Evolutionary conservation across 1,140 invertebrate genomes (phyloP).

Genomic region (Centruroides vittatus): DNA sequence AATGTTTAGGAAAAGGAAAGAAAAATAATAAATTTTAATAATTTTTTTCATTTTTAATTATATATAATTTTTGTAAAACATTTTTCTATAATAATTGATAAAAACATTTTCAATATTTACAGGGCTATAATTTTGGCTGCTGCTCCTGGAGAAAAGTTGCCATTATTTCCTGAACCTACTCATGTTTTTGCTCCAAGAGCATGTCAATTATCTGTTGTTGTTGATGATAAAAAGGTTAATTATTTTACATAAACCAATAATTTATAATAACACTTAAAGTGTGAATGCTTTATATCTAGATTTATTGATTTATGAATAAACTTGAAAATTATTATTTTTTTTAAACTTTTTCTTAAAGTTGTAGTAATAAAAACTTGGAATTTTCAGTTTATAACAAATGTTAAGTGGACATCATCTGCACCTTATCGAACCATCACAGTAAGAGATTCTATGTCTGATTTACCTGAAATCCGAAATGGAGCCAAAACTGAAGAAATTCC

Average conservation of each 20-base stretch:
- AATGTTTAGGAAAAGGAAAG: too few relatives aligned
- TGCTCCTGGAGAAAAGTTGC: slow-evolving; percentile 62
- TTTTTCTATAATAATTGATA: too few relatives aligned
- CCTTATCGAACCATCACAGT: slow-evolving; percentile 60
- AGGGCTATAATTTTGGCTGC: slow-evolving; percentile 68
- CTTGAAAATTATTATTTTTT: not conserved
- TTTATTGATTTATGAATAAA: too few relatives aligned
- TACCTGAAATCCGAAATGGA: slow-evolving; percentile 61
- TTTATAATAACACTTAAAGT: too few relatives aligned
- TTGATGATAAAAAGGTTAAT: slow-evolving; percentile 45
- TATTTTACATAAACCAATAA: not conserved
- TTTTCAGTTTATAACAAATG: slow-evolving; percentile 28
- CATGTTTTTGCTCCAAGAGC: slow-evolving; percentile 61
- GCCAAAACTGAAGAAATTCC: slow-evolving; percentile 50
- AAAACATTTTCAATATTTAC: too few relatives aligned
- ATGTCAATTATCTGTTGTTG: slow-evolving; percentile 50
- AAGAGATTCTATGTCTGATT: slow-evolving; percentile 63
- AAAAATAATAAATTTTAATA: too few relatives aligned
- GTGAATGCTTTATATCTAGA: too few relatives aligned
- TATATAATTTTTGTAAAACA: too few relatives aligned
- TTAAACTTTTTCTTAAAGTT: not conserved
- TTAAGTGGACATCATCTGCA: slow-evolving; percentile 41
- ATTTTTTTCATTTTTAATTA: too few relatives aligned
- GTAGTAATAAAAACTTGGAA: slow-evolving; percentile 19
- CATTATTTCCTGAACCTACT: slow-evolving; percentile 60